These are phyloP conservation scores for Sander lucioperca DNA, from an alignment of 2,113 vertebrate species.

Conservation along the genomic window DNA sequence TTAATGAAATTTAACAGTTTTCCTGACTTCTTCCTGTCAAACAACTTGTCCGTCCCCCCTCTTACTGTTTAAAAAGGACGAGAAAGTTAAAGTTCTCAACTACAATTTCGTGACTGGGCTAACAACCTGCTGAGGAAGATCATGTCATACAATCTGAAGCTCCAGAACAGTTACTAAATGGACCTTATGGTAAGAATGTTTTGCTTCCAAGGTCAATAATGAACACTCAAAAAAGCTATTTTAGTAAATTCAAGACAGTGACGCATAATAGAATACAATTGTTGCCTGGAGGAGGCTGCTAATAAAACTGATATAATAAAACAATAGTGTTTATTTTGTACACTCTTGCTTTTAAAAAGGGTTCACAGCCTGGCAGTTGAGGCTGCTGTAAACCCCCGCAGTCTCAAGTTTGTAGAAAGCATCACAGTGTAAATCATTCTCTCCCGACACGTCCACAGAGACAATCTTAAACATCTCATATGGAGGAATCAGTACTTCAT, in stretches of 20 bases:
- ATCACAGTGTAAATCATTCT: constrained; percentile 24
- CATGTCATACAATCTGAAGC: neutral
- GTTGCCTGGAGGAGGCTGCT: neutral
- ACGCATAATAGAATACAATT: neutral
- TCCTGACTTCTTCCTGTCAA: no score
- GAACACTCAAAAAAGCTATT: neutral
- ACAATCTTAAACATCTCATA: constrained; percentile 41
- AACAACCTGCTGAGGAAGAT: no score
- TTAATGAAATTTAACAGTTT: no score
- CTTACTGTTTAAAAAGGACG: no score
- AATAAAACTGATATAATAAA: no score
- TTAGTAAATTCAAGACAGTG: neutral
- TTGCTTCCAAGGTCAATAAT: neutral
- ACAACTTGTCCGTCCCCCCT: no score
- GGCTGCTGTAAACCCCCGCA: constrained; percentile 38
- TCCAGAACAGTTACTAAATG: neutral
- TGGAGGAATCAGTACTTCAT: constrained; percentile 57
- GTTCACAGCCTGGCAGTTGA: constrained; percentile 40
- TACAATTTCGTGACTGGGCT: no score
- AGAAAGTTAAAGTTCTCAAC: no score
- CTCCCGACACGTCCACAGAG: neutral
- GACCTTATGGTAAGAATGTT: neutral
- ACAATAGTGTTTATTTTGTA: no score
- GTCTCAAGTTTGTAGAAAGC: constrained; percentile 37
- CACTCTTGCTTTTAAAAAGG: neutral